phyloP scores from a whole-genome alignment of 2,113 vertebrate species.

The Ptyas mucosa region DNA sequence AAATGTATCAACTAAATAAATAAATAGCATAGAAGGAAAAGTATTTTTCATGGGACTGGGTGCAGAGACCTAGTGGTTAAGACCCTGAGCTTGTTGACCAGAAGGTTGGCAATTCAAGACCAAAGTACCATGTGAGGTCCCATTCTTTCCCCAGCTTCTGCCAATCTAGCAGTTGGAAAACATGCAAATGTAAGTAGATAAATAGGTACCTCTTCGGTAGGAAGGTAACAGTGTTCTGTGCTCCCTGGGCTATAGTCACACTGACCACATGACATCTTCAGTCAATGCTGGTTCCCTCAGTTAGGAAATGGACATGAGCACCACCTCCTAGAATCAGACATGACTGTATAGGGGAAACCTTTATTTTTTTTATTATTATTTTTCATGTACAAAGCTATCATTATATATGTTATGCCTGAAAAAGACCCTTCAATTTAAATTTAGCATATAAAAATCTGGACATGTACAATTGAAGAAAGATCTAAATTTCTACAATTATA shows the following conservation, averaged over 20 bases:
- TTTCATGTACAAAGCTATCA: not conserved
- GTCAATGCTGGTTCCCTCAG: not conserved
- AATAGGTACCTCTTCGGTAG: not conserved
- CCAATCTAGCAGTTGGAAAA: not conserved
- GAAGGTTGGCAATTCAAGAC: not conserved
- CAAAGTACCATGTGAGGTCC: not conserved
- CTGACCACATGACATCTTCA: not conserved
- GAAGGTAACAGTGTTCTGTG: not conserved
- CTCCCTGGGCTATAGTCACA: not conserved
- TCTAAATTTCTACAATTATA: not conserved
- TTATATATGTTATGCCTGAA: not conserved
- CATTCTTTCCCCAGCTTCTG: not conserved
- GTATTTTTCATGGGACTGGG: too few species aligned
- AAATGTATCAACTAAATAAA: too few species aligned
- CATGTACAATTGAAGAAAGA: not conserved
- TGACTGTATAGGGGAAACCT: too few species aligned
- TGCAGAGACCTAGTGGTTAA: not conserved
- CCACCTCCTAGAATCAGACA: too few species aligned
- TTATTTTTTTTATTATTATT: too few species aligned
- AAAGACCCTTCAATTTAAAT: not conserved
- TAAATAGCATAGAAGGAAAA: too few species aligned
- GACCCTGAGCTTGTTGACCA: not conserved
- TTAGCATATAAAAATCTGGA: not conserved
- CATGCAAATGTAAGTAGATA: not conserved
- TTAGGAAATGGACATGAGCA: not conserved